These are phyloP conservation scores for Osedax frankpressi DNA, from an alignment of 2,888 invertebrate genomes.

Conservation along the genomic window DNA sequence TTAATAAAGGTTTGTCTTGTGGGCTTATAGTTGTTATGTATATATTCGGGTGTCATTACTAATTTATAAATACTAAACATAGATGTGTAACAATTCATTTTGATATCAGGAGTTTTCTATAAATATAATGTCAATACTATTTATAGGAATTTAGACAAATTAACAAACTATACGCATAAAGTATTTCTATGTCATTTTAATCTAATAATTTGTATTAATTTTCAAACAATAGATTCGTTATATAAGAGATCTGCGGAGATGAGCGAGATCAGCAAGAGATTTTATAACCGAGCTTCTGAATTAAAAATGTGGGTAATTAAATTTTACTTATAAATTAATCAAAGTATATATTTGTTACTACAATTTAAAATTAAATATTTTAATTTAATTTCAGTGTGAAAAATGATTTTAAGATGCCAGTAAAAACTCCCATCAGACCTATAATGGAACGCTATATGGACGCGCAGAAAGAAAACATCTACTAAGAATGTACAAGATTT, in stretches of 20 bases:
- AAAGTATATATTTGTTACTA: background rate
- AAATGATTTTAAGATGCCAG: background rate
- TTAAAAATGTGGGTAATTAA: background rate
- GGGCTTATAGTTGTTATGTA: no score
- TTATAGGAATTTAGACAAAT: no score
- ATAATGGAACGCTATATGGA: background rate
- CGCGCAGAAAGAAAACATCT: background rate
- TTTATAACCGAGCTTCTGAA: background rate
- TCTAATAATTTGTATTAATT: no score
- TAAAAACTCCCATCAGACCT: background rate
- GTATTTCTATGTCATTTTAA: no score
- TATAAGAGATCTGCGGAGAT: background rate
- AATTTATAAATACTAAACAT: no score
- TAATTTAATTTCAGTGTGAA: background rate
- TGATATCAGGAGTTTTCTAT: no score
- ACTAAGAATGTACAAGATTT: background rate
- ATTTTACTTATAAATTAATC: background rate
- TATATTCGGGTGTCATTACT: no score
- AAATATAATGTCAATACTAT: no score
- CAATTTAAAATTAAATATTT: background rate
- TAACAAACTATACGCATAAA: no score
- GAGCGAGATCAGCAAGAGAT: background rate
- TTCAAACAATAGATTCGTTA: background rate
- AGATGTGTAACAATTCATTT: no score
- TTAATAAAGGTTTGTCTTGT: no score